Evolutionary conservation across 2,797 vertebrate genomes (phyloP).

Genomic region (Psittacula derbiana): DNA sequence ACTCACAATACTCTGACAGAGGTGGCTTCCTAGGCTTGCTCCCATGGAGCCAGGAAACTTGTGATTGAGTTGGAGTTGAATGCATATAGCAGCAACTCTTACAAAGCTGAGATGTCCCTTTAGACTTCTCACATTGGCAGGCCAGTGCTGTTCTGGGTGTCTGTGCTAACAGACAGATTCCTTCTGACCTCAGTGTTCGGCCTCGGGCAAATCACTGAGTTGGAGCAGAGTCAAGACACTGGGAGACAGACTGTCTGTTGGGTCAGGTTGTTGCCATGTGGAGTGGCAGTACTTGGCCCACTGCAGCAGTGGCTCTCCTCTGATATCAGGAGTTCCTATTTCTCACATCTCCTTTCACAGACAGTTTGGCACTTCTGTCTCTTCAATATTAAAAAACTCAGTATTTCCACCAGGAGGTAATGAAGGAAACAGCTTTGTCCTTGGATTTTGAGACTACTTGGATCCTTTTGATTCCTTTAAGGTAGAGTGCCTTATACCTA

Average conservation of each 20-base stretch:
- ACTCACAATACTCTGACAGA: neutral
- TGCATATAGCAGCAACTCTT: neutral
- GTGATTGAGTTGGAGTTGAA: neutral
- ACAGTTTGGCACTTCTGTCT: neutral
- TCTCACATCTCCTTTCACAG: neutral
- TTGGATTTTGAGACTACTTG: conserved; percentile 31
- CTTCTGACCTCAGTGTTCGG: neutral
- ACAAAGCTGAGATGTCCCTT: neutral
- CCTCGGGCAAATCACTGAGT: neutral
- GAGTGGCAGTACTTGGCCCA: neutral
- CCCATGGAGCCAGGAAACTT: neutral
- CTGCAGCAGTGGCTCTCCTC: neutral
- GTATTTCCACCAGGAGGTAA: conserved; percentile 3
- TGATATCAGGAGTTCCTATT: neutral
- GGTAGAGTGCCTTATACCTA: conserved; percentile 39
- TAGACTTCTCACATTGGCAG: neutral
- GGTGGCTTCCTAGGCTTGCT: neutral
- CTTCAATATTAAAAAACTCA: neutral
- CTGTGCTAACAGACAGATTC: neutral
- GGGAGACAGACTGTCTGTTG: neutral
- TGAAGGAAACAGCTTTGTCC: conserved; percentile 30
- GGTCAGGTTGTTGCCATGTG: neutral
- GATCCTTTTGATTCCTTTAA: conserved; percentile 10
- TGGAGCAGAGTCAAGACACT: neutral
- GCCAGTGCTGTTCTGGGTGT: neutral